Conservation (phyloP, 2,113 vertebrate genomes). For the Hypocryptadius cinnamomeus region DNA sequence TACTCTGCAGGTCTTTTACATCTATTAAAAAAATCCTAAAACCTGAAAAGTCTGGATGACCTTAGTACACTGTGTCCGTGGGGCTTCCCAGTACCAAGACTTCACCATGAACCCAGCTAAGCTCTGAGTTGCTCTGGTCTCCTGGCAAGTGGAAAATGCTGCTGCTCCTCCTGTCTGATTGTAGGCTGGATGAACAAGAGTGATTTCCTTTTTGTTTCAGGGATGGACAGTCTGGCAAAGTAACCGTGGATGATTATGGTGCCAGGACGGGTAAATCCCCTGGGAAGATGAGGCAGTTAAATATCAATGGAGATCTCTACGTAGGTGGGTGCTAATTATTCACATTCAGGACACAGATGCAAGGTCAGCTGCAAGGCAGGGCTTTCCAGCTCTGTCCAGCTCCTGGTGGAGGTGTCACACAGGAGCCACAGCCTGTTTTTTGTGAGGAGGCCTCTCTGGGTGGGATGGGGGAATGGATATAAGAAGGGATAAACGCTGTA, state of each 20-base stretch:
- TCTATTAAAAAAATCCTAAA: not conserved
- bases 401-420: not conserved
- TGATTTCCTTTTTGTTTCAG: conserved; percentile 53
- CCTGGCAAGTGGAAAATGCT: not conserved
- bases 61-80: not conserved
- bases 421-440: not conserved
- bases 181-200: not conserved
- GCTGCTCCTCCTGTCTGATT: rapidly evolving
- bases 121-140: not conserved
- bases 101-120: rapidly evolving
- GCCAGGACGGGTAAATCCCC: conserved; percentile 86
- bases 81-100: no score
- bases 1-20: not conserved
- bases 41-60: not conserved
- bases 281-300: conserved; percentile 93
- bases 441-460: not conserved
- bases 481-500: not conserved
- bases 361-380: not conserved
- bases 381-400: not conserved
- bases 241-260: conserved; percentile 93
- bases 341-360: not conserved
- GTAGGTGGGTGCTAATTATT: conserved; percentile 75
- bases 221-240: conserved; percentile 89
- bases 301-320: conserved; percentile 88
- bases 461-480: not conserved